Base-by-base conservation (phyloP, 2,888 invertebrate species). In the Diabrotica balteata region DNA sequence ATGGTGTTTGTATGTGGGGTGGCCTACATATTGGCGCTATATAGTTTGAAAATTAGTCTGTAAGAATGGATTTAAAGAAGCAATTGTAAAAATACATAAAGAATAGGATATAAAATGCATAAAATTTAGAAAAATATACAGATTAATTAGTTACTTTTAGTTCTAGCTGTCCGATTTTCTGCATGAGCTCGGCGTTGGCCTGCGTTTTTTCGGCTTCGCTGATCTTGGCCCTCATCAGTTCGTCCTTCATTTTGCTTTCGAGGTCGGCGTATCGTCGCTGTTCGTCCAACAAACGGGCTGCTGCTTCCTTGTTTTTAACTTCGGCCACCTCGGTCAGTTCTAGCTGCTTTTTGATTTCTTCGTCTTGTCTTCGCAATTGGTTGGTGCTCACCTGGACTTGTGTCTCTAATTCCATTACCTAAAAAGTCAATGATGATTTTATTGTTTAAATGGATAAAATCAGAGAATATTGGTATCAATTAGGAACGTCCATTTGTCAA, bases 151-250 rank as follows among this genome's bases (percentile, higher is more conserved):
- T 76, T 81, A 94, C 96, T 89, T 95, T 95, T 73, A 95, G 88
- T 85, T 98, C 97, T 75, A 97, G 88, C 80, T 95, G 91, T 8
- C 97, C 96, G 69, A 98, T 94, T 85, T 95, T 95, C 77, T 96
- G 96, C 73, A 93, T 93, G 42, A 98, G 88, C 83, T 97, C 97
- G 4, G 97, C 97, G 69, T 98, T 92, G 69, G 92, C 89, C 85
- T 98, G 97, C 67, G 96, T 93, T 79, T 95, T 95, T 82, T 98
- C 98, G 67, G 97, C 95, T 79, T 97, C 97, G 75, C 94, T 90
- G 72, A 98, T 96, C 78, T 95, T 90, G 0, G 94, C 93, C 88
- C 95, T 94, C 94, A 97, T 95, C 43, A 92, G 88, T 78, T 97
- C 96, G 80, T 97, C 97, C 83, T 96, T 94, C 82, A 88, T 88